Conservation (phyloP, 2,113 vertebrate genomes). For the Datnioides undecimradiatus region DNA sequence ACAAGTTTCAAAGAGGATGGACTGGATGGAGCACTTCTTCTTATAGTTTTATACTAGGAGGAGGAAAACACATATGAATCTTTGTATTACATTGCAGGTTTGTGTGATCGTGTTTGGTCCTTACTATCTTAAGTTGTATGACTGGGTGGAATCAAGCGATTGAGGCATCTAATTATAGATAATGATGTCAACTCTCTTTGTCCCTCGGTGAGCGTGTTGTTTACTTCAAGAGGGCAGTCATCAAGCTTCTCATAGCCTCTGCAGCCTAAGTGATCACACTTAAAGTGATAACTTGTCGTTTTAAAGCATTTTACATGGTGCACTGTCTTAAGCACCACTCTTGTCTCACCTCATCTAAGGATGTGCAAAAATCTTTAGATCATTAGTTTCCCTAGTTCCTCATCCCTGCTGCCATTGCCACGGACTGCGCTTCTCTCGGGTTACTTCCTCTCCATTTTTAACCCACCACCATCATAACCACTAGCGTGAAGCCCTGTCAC, state of each 20-base stretch:
- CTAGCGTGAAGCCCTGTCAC: constrained; percentile 48
- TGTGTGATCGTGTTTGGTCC: neutral
- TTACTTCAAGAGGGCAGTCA: constrained; percentile 22
- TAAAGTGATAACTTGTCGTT: neutral
- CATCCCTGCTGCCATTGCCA: neutral
- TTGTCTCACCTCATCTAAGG: constrained; percentile 21
- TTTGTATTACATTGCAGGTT: neutral
- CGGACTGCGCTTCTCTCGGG: constrained; percentile 3
- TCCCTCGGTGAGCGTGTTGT: constrained; percentile 14
- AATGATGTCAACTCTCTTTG: constrained; percentile 20
- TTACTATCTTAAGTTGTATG: neutral
- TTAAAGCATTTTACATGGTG: constrained; percentile 1
- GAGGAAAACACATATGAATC: neutral
- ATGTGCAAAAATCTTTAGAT: neutral
- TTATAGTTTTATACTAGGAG: neutral
- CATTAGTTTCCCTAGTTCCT: constrained; percentile 1
- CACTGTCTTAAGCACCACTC: constrained; percentile 24
- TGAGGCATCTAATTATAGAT: constrained; percentile 11
- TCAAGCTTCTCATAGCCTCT: neutral
- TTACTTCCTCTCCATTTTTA: constrained; percentile 49
- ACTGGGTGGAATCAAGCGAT: constrained; percentile 23
- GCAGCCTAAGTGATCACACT: constrained; percentile 13
- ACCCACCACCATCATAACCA: constrained; percentile 18
- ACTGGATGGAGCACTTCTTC: constrained; percentile 18
- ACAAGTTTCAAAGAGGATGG: constrained; percentile 42